Percentiles rank a stretch among this genome's conserved stretches.
Evolutionary conservation across 2,113 vertebrate species (phyloP).

Genomic region (Epinephelus cyanopodus): DNA sequence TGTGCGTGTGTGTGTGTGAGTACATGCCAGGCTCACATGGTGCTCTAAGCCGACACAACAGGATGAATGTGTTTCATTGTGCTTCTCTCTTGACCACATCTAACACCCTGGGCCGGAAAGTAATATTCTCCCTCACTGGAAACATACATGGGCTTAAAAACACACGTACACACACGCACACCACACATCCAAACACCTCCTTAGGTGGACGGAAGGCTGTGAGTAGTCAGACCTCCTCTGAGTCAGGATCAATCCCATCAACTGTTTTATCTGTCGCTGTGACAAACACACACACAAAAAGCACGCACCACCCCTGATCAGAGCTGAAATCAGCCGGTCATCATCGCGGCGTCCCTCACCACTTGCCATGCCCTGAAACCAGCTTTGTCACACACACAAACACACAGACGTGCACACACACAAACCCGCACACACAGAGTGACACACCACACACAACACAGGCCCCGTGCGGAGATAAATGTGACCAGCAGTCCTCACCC

Average conservation of each 20-base stretch:
- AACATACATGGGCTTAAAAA: constrained; percentile 21
- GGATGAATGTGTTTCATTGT: constrained; percentile 66
- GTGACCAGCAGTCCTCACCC: constrained; percentile 81
- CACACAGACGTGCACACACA: constrained; percentile 30
- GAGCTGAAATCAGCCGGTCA: constrained; percentile 67
- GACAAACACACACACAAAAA: constrained; percentile 58
- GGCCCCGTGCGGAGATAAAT: constrained; percentile 79
- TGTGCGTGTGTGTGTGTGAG: constrained; percentile 16
- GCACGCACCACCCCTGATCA: constrained; percentile 33
- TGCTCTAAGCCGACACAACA: constrained; percentile 35
- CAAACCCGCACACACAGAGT: constrained; percentile 37
- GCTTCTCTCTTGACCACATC: constrained; percentile 44
- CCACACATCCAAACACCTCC: background rate
- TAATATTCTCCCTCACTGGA: constrained; percentile 47
- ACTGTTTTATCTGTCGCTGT: constrained; percentile 50
- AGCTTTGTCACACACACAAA: constrained; percentile 31
- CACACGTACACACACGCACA: constrained; percentile 16
- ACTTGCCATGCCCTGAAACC: constrained; percentile 51
- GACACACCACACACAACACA: constrained; percentile 54
- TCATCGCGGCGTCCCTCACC: constrained; percentile 33
- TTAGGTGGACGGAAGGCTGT: constrained; percentile 3
- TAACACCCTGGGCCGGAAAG: constrained; percentile 35
- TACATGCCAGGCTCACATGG: constrained; percentile 15
- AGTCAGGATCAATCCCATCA: constrained; percentile 50
- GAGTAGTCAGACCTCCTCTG: constrained; percentile 33